Base-by-base conservation (phyloP, 2,797 vertebrate species). In the Loriculus beryllinus region DNA sequence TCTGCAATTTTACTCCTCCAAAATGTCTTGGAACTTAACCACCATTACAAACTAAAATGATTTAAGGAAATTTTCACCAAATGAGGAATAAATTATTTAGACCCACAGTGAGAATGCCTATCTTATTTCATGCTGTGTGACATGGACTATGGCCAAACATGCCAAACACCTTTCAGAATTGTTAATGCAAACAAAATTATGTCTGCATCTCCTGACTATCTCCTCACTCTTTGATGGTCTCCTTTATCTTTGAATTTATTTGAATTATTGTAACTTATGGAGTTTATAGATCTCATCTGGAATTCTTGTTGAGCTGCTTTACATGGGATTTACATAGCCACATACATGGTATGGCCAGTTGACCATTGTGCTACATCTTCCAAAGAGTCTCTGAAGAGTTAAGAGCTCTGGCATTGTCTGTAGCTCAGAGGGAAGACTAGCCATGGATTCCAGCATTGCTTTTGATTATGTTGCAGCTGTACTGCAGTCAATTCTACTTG, bases 381-480 rank as follows among this genome's bases (percentile, higher is more conserved):
- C 68, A 90, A 90, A 29, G 47, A 90, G 81, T 60, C 64, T 90
- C 87, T 80, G 80, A 97, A 95, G 95, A 92, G 96, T 97, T 97
- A 97, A 96, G 77, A 88, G 28, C 51, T 93, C 80, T 97, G 95
- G 93, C 12, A 0, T 67, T 86, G 59, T 48, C 69, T 82, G 70
- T 69, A 86, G 83, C 7, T 0, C 70, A 94, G 88, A 95, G 77
- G 68, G 84, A 91, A 92, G 68, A 48, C 85, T 94, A 82, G 77
- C 71, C 77, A 75, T 57, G 60, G 92, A 90, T 93, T 96, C 91
- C 94, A 96, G 57, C 60, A 65, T 96, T 95, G 91, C 95, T 93
- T 94, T 96, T 96, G 95, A 97, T 97, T 96, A 96, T 95, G 91
- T 91, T 95, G 95, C 96, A 97, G 96, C 96, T 97, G 96, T 95